Evolutionary conservation across 2,888 invertebrate genomes (phyloP), one percentile per base, ranked within the genome.

Genomic region (Drosophila basisetae): DNA sequence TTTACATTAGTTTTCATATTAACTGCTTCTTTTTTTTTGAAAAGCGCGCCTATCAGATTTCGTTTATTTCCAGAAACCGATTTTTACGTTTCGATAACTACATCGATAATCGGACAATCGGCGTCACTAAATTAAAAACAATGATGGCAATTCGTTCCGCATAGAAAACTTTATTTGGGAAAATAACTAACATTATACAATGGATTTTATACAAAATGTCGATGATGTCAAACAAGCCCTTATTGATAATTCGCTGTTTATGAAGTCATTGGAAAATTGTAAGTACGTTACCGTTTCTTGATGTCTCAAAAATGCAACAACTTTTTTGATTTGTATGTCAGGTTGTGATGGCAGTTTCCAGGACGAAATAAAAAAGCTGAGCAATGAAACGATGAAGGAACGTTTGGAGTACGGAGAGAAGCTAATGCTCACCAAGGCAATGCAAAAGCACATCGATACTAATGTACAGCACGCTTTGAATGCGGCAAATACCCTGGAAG

Each of bases 221-320:
- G n/a, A 56, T 30, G 56, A 56, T 39, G 39, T 30, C 2, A 56
- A 39, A 16, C 56, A 56, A 30, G 9, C n/a, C 9, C 39, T 56
- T 39, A 39, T 56, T n/a, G n/a, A 56, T 9, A 39, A 39, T 30
- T 39, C 56, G 1, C 4, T 39, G 39, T 56, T 56, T 30, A 18
- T 56, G 7, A n/a, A 56, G 56, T 56, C 56, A 7, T n/a, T 39
- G 28, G 39, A 56, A 39, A 39, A n/a, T n/a, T 56, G 56, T 56
- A 56, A 39, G 39, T n/a, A n/a, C 7, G 9, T n/a, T 11, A 13
- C 9, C 1, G 2, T 16, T n/a, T 16, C 30, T 30, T 56, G 6
- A 9, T 30, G n/a, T n/a, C 28, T 30, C 13, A 9, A 56, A 37
- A n/a, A 39, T 39, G 13, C 39, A 18, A 30, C 37, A 30, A 9